Evolutionary conservation across 2,113 vertebrate species (phyloP).

Genomic region (Hippocampus comes): DNA sequence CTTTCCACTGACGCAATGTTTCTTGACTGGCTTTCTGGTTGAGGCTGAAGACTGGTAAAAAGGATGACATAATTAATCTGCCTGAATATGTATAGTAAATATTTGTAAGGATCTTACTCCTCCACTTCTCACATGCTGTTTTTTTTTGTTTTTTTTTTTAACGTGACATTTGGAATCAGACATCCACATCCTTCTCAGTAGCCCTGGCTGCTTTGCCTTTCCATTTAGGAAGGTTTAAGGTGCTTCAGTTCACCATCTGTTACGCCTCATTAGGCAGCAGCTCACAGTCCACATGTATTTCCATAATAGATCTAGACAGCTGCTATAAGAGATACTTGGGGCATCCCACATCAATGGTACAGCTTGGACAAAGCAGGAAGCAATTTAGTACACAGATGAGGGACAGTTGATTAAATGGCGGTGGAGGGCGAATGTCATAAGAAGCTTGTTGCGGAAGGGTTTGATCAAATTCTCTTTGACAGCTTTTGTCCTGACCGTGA

Average conservation of each 20-base stretch:
- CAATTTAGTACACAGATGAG: constrained; percentile 4
- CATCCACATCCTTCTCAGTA: not conserved
- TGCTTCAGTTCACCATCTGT: constrained; percentile 29
- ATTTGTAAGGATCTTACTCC: not conserved
- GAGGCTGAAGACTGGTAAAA: not conserved
- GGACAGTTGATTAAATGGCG: constrained; percentile 1
- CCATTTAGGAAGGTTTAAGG: constrained; percentile 22
- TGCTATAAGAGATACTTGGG: constrained; percentile 39
- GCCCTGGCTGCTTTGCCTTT: not conserved
- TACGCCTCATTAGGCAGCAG: constrained; percentile 36
- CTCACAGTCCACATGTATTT: constrained; percentile 39
- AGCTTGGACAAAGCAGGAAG: constrained; percentile 1
- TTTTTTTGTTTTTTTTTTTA: constrained; percentile 4
- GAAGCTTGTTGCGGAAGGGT: not conserved
- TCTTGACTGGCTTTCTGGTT: not conserved
- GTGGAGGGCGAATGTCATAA: not conserved
- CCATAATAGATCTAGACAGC: constrained; percentile 40
- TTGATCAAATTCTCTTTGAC: not conserved
- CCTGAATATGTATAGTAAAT: constrained; percentile 6
- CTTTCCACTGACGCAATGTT: not conserved
- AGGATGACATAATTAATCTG: not conserved
- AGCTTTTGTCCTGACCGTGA: not conserved
- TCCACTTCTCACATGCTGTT: not conserved
- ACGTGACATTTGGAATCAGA: constrained; percentile 8
- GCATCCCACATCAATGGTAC: constrained; percentile 13